A percentile compares a stretch with the other conserved stretches of the same genome.
Evolutionary conservation across 1,140 invertebrate species (phyloP).

Genomic region (Zaprionus camerounensis): DNA sequence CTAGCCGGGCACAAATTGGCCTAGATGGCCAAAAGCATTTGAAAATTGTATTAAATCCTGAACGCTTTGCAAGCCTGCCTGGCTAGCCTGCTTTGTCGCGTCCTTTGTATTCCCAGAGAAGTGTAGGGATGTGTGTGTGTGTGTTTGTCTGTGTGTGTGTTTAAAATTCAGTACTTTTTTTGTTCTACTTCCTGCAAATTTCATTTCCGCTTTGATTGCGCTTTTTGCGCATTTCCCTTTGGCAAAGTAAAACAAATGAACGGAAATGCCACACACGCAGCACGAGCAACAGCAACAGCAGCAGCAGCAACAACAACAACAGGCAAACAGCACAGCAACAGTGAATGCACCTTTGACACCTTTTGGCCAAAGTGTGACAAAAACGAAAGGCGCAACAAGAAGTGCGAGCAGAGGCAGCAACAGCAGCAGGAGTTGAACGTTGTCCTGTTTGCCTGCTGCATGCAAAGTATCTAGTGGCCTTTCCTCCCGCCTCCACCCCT

Average conservation of each 20-base stretch:
- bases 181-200: slow-evolving; percentile 75
- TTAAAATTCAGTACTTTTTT: slow-evolving; percentile 51
- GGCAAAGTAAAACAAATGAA: slow-evolving; percentile 82
- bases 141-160: slow-evolving; percentile 12
- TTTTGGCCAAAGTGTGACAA: slow-evolving; percentile 77
- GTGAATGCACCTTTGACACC: slow-evolving; percentile 77
- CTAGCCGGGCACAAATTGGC: slow-evolving; percentile 62
- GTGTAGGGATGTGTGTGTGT: slow-evolving; percentile 12
- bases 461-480: slow-evolving; percentile 71
- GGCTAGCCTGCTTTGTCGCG: slow-evolving; percentile 30
- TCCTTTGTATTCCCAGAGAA: slow-evolving; percentile 19
- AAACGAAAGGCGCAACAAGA: slow-evolving; percentile 40
- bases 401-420: not conserved
- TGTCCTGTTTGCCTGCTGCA: slow-evolving; percentile 56
- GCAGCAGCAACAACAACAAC: slow-evolving; percentile 46
- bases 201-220: slow-evolving; percentile 83
- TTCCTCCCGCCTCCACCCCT: not conserved
- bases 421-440: slow-evolving; percentile 26
- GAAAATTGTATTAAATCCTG: slow-evolving; percentile 71
- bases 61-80: slow-evolving; percentile 40
- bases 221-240: slow-evolving; percentile 73
- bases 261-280: slow-evolving; percentile 81
- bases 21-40: slow-evolving; percentile 66
- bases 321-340: slow-evolving; percentile 33
- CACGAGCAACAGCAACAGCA: slow-evolving; percentile 43